Evolutionary conservation across 2,113 vertebrate species (phyloP).

Genomic region (Stigmatopora nigra): DNA sequence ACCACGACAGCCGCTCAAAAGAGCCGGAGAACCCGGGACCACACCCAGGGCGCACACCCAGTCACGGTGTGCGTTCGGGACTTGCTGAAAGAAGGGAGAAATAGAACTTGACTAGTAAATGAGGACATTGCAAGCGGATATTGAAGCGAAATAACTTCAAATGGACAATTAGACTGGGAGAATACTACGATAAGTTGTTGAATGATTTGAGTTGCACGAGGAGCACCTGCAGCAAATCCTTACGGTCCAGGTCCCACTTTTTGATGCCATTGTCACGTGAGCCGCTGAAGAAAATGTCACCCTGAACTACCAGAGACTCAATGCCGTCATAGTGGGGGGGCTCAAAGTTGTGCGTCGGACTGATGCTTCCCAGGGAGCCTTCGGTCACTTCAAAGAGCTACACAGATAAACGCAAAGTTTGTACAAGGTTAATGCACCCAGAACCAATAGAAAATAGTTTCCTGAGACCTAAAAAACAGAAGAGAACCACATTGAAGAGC

Average conservation of each 20-base stretch:
- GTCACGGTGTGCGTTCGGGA: slow-evolving; percentile 92
- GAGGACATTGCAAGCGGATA: background rate
- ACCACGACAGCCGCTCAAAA: slow-evolving; percentile 89
- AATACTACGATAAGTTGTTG: too few relatives aligned
- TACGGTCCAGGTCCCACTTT: slow-evolving; percentile 93
- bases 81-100: slow-evolving; percentile 73
- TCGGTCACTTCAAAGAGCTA: slow-evolving; percentile 95
- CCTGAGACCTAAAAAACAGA: too few relatives aligned
- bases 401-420: background rate
- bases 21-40: slow-evolving; percentile 70
- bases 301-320: slow-evolving; percentile 87
- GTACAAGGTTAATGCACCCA: background rate
- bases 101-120: too few relatives aligned
- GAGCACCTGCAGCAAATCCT: slow-evolving; percentile 86
- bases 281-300: slow-evolving; percentile 89
- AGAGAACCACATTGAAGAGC: background rate
- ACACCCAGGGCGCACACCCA: slow-evolving; percentile 92
- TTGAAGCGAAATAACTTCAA: background rate
- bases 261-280: slow-evolving; percentile 98
- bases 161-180: background rate
- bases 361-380: slow-evolving; percentile 83
- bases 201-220: too few relatives aligned
- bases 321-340: slow-evolving; percentile 98
- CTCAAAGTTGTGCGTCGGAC: slow-evolving; percentile 92
- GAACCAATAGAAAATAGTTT: background rate